These are phyloP conservation scores for Orientallactaga sibirica DNA, from an alignment of 2,797 vertebrate species.

Conservation along the genomic window DNA sequence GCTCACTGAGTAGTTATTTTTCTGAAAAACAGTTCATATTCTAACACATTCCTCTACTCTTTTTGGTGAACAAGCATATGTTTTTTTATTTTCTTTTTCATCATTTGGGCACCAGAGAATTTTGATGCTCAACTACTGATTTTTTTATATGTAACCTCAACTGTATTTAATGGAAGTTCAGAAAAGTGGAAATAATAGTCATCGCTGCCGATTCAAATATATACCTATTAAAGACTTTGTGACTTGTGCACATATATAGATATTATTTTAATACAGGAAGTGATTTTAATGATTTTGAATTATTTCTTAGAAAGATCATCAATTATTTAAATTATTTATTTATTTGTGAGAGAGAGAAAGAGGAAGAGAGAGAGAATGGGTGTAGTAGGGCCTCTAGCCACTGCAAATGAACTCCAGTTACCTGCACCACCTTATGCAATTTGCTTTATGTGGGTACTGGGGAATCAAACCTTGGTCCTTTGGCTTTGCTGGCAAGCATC, in stretches of 20 bases:
- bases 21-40: not conserved
- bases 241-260: not conserved
- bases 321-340: slow-evolving; percentile 25
- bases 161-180: slow-evolving; percentile 44
- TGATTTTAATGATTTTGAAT: slow-evolving; percentile 37
- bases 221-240: not conserved
- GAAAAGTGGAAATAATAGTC: not conserved
- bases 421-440: no score
- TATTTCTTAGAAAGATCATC: slow-evolving; percentile 62
- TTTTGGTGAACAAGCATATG: not conserved
- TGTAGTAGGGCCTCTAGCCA: no score
- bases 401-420: no score
- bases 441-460: no score
- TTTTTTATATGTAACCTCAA: slow-evolving; percentile 40
- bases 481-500: no score
- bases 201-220: not conserved
- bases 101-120: slow-evolving; percentile 6
- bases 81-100: slow-evolving; percentile 17
- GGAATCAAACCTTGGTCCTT: no score
- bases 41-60: not conserved
- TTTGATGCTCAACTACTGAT: slow-evolving; percentile 36
- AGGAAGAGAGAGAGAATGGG: no score
- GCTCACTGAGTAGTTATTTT: not conserved
- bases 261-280: not conserved
- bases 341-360: no score